Conservation (phyloP, 2,797 vertebrate genomes). For the Chaunax sp. region DNA sequence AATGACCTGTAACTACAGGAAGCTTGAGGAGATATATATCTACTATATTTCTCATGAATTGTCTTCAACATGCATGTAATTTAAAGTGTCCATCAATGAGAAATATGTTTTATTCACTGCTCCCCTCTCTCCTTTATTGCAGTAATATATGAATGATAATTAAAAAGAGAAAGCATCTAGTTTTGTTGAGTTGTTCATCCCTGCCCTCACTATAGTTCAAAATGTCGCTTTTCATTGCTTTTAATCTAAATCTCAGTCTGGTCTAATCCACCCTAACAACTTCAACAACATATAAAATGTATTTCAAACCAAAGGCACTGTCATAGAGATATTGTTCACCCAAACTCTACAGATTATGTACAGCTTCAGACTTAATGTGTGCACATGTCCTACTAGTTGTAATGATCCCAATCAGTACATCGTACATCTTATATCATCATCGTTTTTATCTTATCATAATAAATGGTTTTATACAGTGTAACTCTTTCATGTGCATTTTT, state of each 20-base stretch:
- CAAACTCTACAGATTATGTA: not conserved
- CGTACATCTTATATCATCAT: too few species aligned
- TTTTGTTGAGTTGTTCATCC: not conserved
- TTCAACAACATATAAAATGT: not conserved
- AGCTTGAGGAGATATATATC: not conserved
- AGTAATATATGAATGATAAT: not conserved
- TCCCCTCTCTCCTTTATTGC: not conserved
- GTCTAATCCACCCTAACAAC: too few species aligned
- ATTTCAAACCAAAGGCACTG: too few species aligned
- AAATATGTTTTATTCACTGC: not conserved
- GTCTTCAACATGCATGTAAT: not conserved
- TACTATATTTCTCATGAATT: not conserved
- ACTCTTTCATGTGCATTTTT: not conserved
- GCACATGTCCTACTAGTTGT: not conserved
- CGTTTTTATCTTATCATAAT: too few species aligned
- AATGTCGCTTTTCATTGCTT: too few species aligned
- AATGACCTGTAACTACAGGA: not conserved
- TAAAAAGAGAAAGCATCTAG: too few species aligned
- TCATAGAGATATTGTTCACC: not conserved
- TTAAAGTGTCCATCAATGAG: not conserved
- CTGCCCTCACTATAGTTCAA: too few species aligned
- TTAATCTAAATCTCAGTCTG: not conserved
- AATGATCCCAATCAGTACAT: not conserved
- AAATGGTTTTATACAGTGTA: not conserved
- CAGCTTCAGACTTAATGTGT: not conserved